phyloP scores from a whole-genome alignment of 2,797 vertebrate species.

The Rallus crepitans region DNA sequence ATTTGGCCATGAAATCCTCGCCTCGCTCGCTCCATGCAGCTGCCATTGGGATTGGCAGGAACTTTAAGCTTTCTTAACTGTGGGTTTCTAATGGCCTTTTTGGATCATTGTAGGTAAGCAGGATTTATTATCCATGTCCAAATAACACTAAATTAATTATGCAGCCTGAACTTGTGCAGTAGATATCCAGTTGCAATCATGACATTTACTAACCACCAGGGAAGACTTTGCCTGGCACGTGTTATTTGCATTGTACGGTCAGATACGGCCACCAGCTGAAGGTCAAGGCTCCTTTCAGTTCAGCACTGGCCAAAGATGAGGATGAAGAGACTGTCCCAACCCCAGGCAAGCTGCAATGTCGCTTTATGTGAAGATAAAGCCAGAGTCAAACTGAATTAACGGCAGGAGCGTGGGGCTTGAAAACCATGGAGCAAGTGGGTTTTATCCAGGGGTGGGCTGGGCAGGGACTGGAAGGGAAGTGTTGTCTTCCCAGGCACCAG shows the following conservation, averaged over 20 bases:
- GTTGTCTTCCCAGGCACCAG: not conserved
- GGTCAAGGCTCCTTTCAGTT: not conserved
- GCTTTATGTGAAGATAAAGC: not conserved
- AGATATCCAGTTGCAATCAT: not conserved
- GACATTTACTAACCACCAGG: not conserved
- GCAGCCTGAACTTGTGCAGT: not conserved
- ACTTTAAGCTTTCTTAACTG: constrained; percentile 35
- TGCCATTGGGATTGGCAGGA: constrained; percentile 44
- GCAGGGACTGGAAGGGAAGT: not conserved
- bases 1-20: not conserved
- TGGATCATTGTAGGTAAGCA: constrained; percentile 4
- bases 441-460: not conserved
- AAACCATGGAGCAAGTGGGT: accelerated
- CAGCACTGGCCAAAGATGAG: not conserved
- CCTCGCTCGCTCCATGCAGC: not conserved
- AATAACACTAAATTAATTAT: constrained; percentile 34
- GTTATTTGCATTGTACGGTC: accelerated
- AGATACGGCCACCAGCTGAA: not conserved
- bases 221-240: not conserved
- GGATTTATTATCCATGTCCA: constrained; percentile 31
- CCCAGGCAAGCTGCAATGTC: not conserved
- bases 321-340: not conserved
- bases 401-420: not conserved
- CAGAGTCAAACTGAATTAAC: not conserved
- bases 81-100: constrained; percentile 54